Evolutionary conservation across 2,113 vertebrate genomes (phyloP).

Genomic region (Cranoglanis bouderius): DNA sequence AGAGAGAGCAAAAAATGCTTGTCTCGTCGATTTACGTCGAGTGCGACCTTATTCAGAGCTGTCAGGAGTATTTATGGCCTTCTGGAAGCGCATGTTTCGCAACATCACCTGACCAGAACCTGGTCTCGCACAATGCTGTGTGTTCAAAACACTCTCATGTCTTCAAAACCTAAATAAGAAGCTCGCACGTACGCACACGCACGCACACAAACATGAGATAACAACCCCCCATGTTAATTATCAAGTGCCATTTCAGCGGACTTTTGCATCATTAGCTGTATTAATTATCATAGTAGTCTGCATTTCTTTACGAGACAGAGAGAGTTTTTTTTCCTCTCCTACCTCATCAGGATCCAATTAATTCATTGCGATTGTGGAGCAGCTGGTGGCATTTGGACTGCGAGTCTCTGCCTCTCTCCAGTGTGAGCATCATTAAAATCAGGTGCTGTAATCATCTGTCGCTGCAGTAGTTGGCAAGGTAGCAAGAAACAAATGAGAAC

Average conservation of each 20-base stretch:
- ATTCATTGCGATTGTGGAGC: conserved; percentile 79
- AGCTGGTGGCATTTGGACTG: conserved; percentile 84
- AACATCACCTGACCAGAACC: conserved; percentile 64
- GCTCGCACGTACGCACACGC: conserved; percentile 52
- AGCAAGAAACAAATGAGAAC: conserved; percentile 78
- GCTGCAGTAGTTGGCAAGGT: conserved; percentile 79
- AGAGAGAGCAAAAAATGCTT: conserved; percentile 37
- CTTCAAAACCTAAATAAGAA: conserved; percentile 56
- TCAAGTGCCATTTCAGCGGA: conserved; percentile 74
- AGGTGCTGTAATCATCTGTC: conserved; percentile 78
- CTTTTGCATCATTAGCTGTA: conserved; percentile 76
- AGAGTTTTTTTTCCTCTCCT: conserved; percentile 58
- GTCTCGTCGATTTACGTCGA: conserved; percentile 60
- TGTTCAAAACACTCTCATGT: conserved; percentile 42
- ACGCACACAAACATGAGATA: conserved; percentile 49
- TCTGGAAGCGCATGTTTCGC: conserved; percentile 57
- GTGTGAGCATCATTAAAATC: conserved; percentile 83
- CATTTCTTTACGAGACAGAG: conserved; percentile 75
- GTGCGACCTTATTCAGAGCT: conserved; percentile 58
- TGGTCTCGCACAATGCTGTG: conserved; percentile 41
- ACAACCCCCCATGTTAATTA: conserved; percentile 67
- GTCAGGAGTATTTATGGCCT: conserved; percentile 55
- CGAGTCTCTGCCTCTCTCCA: conserved; percentile 80
- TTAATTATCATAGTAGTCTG: conserved; percentile 76
- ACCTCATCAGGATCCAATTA: conserved; percentile 79